Evolutionary conservation across 2,888 invertebrate species (phyloP).

Genomic region (Tetramorium bicarinatum): DNA sequence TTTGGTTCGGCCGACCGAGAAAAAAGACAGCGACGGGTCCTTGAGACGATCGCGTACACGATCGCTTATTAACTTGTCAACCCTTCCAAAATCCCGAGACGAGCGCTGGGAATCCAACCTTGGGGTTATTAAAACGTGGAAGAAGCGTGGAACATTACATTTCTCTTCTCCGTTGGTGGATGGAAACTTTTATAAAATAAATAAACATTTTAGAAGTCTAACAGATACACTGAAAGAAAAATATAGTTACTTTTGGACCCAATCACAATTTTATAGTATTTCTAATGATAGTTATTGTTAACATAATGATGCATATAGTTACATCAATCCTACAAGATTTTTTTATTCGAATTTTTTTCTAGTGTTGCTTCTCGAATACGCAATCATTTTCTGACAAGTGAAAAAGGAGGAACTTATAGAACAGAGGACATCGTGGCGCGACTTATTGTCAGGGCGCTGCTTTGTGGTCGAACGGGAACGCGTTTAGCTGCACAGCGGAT

Average conservation of each 20-base stretch:
- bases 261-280: no score
- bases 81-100: conserved; percentile 68
- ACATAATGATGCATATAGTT: no score
- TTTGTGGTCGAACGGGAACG: conserved; percentile 20
- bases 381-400: background rate
- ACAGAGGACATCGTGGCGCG: background rate
- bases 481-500: conserved; percentile 61
- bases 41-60: conserved; percentile 68
- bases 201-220: background rate
- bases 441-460: conserved; percentile 1
- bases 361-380: background rate
- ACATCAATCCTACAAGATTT: no score
- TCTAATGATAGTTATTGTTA: no score
- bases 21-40: conserved; percentile 63
- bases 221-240: background rate
- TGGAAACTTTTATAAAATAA: background rate
- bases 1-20: conserved; percentile 39
- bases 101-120: conserved; percentile 48
- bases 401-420: background rate
- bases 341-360: no score
- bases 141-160: conserved; percentile 3
- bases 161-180: conserved; percentile 15
- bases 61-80: conserved; percentile 73
- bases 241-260: no score
- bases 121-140: conserved; percentile 35